Conservation (phyloP, 2,888 invertebrate genomes). For the Andrena flavipes region DNA sequence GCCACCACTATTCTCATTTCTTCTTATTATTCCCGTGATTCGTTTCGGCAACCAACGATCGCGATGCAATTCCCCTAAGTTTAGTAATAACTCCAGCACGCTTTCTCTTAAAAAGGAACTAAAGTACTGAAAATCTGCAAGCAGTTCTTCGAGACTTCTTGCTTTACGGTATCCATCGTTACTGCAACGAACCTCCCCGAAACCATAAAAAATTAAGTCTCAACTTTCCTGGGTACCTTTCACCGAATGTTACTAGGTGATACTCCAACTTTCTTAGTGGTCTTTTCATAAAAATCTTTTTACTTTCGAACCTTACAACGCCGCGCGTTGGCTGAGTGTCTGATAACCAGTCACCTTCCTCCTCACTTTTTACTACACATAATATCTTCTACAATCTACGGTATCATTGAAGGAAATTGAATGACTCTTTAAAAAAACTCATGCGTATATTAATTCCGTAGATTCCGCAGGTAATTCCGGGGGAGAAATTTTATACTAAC, state of each 20-base stretch:
- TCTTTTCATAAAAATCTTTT: background rate
- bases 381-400: too few relatives aligned
- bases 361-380: background rate
- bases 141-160: background rate
- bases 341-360: background rate
- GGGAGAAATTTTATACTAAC: too few relatives aligned
- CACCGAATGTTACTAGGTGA: background rate
- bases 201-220: slow-evolving; percentile 5
- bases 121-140: background rate
- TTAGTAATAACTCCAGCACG: background rate
- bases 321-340: background rate
- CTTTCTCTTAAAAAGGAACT: background rate
- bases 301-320: background rate
- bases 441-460: too few relatives aligned
- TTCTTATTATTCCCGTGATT: background rate
- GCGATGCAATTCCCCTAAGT: background rate
- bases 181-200: background rate
- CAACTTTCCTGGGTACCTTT: background rate
- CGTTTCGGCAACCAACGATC: background rate
- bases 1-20: background rate
- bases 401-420: too few relatives aligned
- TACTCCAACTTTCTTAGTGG: background rate
- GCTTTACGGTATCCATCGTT: slow-evolving; percentile 1
- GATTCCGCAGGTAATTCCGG: too few relatives aligned
- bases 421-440: too few relatives aligned